Percentiles rank a stretch among this genome's conserved stretches.
Evolutionary conservation across 2,888 invertebrate species (phyloP).

Genomic region (Cyaniris semiargus): DNA sequence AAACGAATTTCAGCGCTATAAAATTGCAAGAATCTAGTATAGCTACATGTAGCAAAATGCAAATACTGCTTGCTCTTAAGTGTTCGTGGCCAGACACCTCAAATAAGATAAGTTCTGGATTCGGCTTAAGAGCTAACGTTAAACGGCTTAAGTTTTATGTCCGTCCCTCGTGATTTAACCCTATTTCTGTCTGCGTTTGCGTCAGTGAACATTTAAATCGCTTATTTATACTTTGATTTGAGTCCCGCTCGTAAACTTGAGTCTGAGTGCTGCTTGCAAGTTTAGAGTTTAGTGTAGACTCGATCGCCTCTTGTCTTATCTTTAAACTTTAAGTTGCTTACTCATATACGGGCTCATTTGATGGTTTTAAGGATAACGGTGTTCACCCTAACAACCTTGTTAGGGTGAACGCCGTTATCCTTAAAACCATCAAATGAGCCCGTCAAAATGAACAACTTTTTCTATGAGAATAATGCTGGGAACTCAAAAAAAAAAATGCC

Average conservation of each 20-base stretch:
- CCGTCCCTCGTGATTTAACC: slow-evolving; percentile 44
- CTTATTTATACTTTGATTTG: slow-evolving; percentile 71
- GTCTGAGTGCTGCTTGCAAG: slow-evolving; percentile 45
- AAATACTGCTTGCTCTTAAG: too few species aligned
- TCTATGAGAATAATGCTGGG: too few species aligned
- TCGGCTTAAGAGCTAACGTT: slow-evolving; percentile 28
- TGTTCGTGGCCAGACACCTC: neutral
- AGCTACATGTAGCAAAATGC: too few species aligned
- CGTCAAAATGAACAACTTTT: too few species aligned
- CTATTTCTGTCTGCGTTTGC: slow-evolving; percentile 49
- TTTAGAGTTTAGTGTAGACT: neutral
- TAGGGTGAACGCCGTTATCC: too few species aligned
- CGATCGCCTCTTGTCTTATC: neutral
- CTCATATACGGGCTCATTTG: too few species aligned
- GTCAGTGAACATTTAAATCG: slow-evolving; percentile 54
- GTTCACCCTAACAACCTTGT: too few species aligned
- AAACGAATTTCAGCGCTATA: too few species aligned
- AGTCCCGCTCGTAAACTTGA: slow-evolving; percentile 61
- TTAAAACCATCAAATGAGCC: too few species aligned
- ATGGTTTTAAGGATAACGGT: too few species aligned
- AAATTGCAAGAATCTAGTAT: too few species aligned
- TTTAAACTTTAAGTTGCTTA: neutral
- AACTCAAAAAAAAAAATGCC: too few species aligned
- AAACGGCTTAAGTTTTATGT: slow-evolving; percentile 37
- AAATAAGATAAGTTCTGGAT: slow-evolving; percentile 6